Percentiles rank a stretch among this genome's conserved stretches.
Conservation (phyloP, 2,113 vertebrate genomes). For the Elaphurus davidianus region DNA sequence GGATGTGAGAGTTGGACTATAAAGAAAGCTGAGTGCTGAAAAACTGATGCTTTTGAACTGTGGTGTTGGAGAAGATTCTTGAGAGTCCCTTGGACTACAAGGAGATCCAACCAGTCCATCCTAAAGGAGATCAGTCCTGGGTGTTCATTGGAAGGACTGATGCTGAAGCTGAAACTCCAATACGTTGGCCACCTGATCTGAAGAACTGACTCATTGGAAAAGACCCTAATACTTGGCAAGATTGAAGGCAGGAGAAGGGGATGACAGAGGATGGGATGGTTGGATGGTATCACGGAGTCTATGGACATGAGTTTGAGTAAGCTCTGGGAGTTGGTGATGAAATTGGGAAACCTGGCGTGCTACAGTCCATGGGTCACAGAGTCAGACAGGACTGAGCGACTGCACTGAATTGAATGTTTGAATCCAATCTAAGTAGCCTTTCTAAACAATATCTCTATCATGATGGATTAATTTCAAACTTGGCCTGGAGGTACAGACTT, state of each 20-base stretch:
- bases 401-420: neutral
- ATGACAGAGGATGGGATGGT: neutral
- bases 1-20: neutral
- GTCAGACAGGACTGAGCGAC: neutral
- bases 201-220: neutral
- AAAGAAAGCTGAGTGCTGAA: neutral
- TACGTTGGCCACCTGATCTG: neutral
- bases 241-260: neutral
- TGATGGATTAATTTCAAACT: neutral
- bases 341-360: neutral
- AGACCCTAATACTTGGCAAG: neutral
- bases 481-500: neutral
- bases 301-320: neutral
- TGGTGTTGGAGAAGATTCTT: neutral
- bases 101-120: neutral
- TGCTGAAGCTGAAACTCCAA: neutral
- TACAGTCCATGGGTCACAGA: neutral
- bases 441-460: neutral
- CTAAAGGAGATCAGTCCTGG: neutral
- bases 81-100: neutral
- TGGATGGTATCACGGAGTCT: neutral
- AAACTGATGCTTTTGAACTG: neutral
- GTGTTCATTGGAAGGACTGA: neutral
- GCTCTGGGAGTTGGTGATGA: neutral
- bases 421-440: neutral